phyloP scores from a whole-genome alignment of 1,140 invertebrate genomes.

The Cydia pomonella region DNA sequence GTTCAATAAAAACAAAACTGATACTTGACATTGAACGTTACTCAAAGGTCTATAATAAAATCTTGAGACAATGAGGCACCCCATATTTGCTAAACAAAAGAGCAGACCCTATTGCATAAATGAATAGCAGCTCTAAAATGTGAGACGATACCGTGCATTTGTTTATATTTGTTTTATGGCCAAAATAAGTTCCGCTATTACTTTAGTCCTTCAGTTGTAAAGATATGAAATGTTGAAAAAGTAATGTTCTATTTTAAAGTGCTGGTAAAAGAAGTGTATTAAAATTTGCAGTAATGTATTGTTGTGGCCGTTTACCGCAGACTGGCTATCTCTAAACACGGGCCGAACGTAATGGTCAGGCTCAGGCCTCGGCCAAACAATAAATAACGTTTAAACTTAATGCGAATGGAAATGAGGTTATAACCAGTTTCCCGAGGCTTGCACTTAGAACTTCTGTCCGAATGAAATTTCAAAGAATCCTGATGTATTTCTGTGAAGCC shows the following conservation, averaged over 20 bases:
- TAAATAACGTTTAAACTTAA: conserved; percentile 24
- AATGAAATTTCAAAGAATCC: conserved; percentile 7
- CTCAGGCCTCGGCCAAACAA: conserved; percentile 16
- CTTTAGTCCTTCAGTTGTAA: not conserved
- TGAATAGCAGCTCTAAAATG: conserved; percentile 29
- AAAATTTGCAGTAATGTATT: conserved; percentile 12
- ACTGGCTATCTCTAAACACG: conserved; percentile 14
- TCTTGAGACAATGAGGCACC: conserved; percentile 30
- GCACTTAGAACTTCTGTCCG: not conserved
- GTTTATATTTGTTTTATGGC: conserved; percentile 29
- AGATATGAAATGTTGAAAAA: not conserved
- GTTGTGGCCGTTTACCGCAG: conserved; percentile 16
- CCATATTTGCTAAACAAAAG: conserved; percentile 28
- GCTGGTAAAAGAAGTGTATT: not conserved
- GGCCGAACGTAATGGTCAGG: conserved; percentile 23
- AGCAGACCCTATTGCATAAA: conserved; percentile 19
- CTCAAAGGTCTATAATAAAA: conserved; percentile 20
- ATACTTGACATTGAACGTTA: conserved; percentile 32
- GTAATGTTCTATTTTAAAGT: not conserved
- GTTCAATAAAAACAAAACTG: conserved; percentile 29
- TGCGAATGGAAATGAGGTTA: conserved; percentile 28
- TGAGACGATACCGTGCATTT: conserved; percentile 20
- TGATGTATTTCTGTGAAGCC: too few relatives aligned
- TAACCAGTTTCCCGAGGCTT: not conserved
- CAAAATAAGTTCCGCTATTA: conserved; percentile 4